These are phyloP conservation scores for Megastigmus dorsalis DNA, from an alignment of 2,888 invertebrate species.

Conservation along the genomic window DNA sequence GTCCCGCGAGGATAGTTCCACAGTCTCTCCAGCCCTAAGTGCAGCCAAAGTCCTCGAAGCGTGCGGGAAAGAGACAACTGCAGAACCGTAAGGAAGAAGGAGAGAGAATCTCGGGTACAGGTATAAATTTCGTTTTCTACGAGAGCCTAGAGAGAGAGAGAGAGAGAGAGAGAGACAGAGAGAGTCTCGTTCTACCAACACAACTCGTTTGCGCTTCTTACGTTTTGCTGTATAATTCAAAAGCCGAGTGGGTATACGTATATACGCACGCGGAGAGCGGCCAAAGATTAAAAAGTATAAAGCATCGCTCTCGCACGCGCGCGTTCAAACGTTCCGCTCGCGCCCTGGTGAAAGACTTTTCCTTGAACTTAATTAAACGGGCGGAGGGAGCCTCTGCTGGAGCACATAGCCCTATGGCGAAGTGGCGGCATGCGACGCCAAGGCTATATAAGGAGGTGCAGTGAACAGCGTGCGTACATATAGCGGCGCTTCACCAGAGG, in stretches of 20 bases:
- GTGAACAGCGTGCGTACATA: background rate
- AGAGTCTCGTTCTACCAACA: too few relatives aligned
- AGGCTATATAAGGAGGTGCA: conserved; percentile 17
- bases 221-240: conserved; percentile 17
- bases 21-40: background rate
- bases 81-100: too few relatives aligned
- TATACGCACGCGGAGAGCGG: background rate
- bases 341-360: conserved; percentile 62
- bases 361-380: conserved; percentile 69
- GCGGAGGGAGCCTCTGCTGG: too few relatives aligned
- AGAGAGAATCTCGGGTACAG: conserved; percentile 14
- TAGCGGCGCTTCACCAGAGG: too few relatives aligned
- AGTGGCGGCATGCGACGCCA: conserved; percentile 43
- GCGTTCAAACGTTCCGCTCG: conserved; percentile 28
- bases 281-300: conserved; percentile 38
- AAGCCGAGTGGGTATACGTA: background rate
- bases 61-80: conserved; percentile 18
- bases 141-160: background rate
- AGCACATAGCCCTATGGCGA: conserved; percentile 20
- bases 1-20: conserved; percentile 56
- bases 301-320: conserved; percentile 28
- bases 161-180: too few relatives aligned
- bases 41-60: conserved; percentile 22
- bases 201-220: background rate
- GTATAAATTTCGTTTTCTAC: conserved; percentile 11